Base-by-base conservation (phyloP, 2,797 vertebrate genomes). In the Betta splendens region DNA sequence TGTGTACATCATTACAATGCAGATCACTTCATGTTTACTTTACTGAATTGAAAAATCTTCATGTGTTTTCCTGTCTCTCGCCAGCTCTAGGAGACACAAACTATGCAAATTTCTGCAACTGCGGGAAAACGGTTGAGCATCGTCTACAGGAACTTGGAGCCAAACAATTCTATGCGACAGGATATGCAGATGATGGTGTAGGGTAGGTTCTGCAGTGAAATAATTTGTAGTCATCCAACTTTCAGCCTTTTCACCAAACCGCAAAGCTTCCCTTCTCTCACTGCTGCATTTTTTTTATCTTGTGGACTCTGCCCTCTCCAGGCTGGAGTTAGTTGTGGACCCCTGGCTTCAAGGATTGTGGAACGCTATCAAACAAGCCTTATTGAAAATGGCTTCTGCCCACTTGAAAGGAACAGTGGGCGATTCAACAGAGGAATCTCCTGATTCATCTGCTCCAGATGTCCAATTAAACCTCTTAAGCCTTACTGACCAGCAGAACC, bases 271-370 rank as follows among this genome's bases (percentile, higher is more conserved):
- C 3, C 52, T 52, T 17, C 9, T 71, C 3, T 10, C 33, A 1
- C 5, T 29, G 11, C 16, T 36, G 7, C 63, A 7, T 43, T 16
- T 23, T 15, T 4, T 18, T 63, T 15, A 16, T 55, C 1, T 20
- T n/a, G 4, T 37, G 52, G 40, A 21, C 49, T 65, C 55, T 69
- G 36, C 49, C 66, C 15, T 33, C 0, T 53, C 64, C 37, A 99
- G 97, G 55, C 89, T 98, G 74, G 98, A 99, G 68, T 52, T 97
- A 47, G 96, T 98, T 60, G 90, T 98, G 33, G 97, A 98, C 56
- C 96, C 97, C 1, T 99, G 98, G 98, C 91, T 99, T 69, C 88
- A 94, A 37, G 95, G 95, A 52, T 92, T 99, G 77, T 99, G 98
- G 98, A 75, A 85, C 15, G 94, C 94, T 32, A 90, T 98, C 29